Percentiles rank a stretch among this genome's conserved stretches.
These are phyloP conservation scores for Lamproptera curius DNA, from an alignment of 2,888 invertebrate genomes.

Conservation along the genomic window DNA sequence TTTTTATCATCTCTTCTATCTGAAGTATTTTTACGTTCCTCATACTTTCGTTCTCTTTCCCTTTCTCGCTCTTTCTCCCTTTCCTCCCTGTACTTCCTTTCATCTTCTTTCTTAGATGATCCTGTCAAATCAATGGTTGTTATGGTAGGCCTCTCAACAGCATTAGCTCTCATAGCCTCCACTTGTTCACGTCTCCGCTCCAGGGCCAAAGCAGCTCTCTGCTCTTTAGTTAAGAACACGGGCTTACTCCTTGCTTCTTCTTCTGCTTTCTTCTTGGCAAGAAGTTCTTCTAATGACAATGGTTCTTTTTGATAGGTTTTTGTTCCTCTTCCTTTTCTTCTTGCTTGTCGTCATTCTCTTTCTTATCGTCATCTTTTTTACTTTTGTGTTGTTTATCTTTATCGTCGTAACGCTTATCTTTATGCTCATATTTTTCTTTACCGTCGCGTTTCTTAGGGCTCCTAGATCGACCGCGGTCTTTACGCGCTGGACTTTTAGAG, in stretches of 20 bases:
- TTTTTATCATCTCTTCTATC: slow-evolving; percentile 69
- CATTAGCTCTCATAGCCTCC: slow-evolving; percentile 85
- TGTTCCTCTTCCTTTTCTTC: slow-evolving; percentile 61
- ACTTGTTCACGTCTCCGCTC: slow-evolving; percentile 94
- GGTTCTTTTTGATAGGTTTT: slow-evolving; percentile 83
- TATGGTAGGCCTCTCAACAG: slow-evolving; percentile 64
- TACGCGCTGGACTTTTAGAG: slow-evolving; percentile 43
- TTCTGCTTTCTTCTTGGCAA: slow-evolving; percentile 97
- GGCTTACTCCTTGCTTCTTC: slow-evolving; percentile 97
- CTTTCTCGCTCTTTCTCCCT: slow-evolving; percentile 74
- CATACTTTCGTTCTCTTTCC: slow-evolving; percentile 66
- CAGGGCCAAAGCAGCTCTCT: slow-evolving; percentile 93
- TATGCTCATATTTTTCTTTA: slow-evolving; percentile 43
- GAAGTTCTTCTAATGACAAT: slow-evolving; percentile 94
- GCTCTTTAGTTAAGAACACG: slow-evolving; percentile 97
- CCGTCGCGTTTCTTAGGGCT: slow-evolving; percentile 64
- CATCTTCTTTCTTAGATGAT: slow-evolving; percentile 66
- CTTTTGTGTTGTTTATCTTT: slow-evolving; percentile 60
- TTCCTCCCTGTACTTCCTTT: slow-evolving; percentile 58
- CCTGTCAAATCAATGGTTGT: slow-evolving; percentile 72
- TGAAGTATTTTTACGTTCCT: slow-evolving; percentile 71
- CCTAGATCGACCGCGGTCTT: slow-evolving; percentile 53
- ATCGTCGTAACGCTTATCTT: slow-evolving; percentile 57
- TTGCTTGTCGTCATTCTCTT: slow-evolving; percentile 57
- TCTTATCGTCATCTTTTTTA: slow-evolving; percentile 49